A percentile compares a stretch with the other conserved stretches of the same genome.
Evolutionary conservation across 1,140 invertebrate genomes (phyloP).

Genomic region (Procambarus clarkii): DNA sequence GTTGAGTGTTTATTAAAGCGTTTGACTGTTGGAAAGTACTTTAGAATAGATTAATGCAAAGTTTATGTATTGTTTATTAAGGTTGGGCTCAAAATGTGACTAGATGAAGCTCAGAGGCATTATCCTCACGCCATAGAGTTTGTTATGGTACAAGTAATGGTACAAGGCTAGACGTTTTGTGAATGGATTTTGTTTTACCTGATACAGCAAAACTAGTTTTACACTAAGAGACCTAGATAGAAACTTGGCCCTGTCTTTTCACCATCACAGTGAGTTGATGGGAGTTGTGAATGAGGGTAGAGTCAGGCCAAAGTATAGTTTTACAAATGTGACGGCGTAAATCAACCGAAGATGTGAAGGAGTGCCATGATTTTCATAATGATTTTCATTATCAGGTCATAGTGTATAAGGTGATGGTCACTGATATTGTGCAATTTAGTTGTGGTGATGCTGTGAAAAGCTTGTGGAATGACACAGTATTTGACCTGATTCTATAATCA

Average conservation of each 20-base stretch:
- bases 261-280: background rate
- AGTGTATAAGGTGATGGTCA: background rate
- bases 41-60: conserved; percentile 26
- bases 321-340: background rate
- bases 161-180: conserved; percentile 39
- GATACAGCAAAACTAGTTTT: conserved; percentile 31
- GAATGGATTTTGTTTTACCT: conserved; percentile 26
- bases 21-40: conserved; percentile 32
- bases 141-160: conserved; percentile 62
- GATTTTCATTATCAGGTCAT: conserved; percentile 25
- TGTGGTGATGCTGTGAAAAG: background rate
- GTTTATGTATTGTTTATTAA: conserved; percentile 17
- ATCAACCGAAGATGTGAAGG: conserved; percentile 27
- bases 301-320: conserved; percentile 28
- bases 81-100: conserved; percentile 43
- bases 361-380: conserved; percentile 53
- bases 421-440: background rate
- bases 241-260: background rate
- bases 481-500: conserved; percentile 12
- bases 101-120: conserved; percentile 50
- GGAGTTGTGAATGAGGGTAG: background rate
- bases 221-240: conserved; percentile 19
- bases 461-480: conserved; percentile 4
- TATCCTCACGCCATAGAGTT: conserved; percentile 61
- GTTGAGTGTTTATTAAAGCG: conserved; percentile 28